These are phyloP conservation scores for Paragorgia papillata DNA, from an alignment of 92 coral and sea anemone genomes.

Conservation along the genomic window DNA sequence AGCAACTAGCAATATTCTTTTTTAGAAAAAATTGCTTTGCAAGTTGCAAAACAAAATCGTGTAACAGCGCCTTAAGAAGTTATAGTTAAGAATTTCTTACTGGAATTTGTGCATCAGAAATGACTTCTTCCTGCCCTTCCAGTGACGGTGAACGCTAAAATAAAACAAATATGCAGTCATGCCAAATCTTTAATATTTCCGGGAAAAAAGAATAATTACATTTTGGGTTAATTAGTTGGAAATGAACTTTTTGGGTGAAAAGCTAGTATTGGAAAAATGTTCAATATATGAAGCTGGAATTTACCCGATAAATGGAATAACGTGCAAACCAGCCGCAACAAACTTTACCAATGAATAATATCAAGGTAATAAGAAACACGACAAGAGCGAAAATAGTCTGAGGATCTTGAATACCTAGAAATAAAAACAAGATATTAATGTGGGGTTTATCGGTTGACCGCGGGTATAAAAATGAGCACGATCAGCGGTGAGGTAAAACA, in stretches of 20 bases:
- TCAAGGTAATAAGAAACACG: conserved; percentile 65
- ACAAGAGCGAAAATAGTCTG: conserved; percentile 91
- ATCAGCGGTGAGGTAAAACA: too few relatives aligned
- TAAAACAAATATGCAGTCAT: not conserved
- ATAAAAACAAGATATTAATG: not conserved
- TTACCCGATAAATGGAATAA: conserved; percentile 84
- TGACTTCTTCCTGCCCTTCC: conserved; percentile 27
- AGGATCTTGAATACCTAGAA: conserved; percentile 84
- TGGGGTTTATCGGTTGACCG: not conserved
- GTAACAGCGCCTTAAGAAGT: too few relatives aligned
- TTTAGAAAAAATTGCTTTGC: too few relatives aligned
- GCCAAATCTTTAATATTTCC: too few relatives aligned
- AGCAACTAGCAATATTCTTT: too few relatives aligned
- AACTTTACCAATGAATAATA: conserved; percentile 71
- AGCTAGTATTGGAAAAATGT: too few relatives aligned
- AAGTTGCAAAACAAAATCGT: too few relatives aligned
- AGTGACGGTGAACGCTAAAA: conserved; percentile 28
- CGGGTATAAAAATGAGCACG: not conserved
- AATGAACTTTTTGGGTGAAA: too few relatives aligned
- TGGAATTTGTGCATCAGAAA: conserved; percentile 12
- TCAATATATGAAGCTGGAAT: not conserved
- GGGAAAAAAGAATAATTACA: too few relatives aligned
- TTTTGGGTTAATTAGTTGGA: too few relatives aligned
- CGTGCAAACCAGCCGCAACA: conserved; percentile 90
- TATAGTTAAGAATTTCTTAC: conserved; percentile 5